Base-by-base conservation (phyloP, 2,888 invertebrate genomes). In the Oxystoma pomonae region DNA sequence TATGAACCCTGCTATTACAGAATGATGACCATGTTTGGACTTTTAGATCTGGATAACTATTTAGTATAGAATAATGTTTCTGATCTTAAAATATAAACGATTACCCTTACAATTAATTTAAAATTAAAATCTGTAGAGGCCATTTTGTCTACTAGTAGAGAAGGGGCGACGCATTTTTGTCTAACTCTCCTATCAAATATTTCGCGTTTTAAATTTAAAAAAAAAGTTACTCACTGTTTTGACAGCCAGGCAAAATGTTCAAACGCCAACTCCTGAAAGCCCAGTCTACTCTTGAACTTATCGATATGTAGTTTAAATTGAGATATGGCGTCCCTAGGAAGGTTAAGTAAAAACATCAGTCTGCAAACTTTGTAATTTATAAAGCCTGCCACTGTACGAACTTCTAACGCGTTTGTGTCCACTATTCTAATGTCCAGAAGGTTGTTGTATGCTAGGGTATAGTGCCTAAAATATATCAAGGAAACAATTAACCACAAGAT, bases 171-270 rank as follows among this genome's bases (percentile, higher is more conserved):
- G n/a, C n/a, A n/a, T n/a, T n/a, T n/a, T n/a, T n/a, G n/a, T n/a
- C n/a, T n/a, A n/a, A n/a, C n/a, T n/a, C n/a, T n/a, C n/a, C n/a
- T n/a, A n/a, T n/a, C n/a, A n/a, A n/a, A n/a, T n/a, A n/a, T n/a
- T n/a, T n/a, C n/a, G n/a, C n/a, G n/a, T n/a, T n/a, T n/a, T n/a
- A n/a, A n/a, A n/a, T n/a, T n/a, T n/a, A n/a, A n/a, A n/a, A n/a
- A n/a, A n/a, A n/a, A n/a, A n/a, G 5, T 35, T 49, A 82, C 88
- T 84, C 84, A 96, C 87, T 98, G 97, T 82, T 92, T 90, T 17
- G 94, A 91, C 78, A 98, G 86, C 97, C 97, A 98, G 1, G 94
- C 94, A 81, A 92, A 89, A 81, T 98, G 97, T 78, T 99, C 98
- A 83, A 98, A 98, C 16, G 89, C 83, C 62, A 96, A 83, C 73